A percentile compares a stretch with the other conserved stretches of the same genome.
These are phyloP conservation scores for Nannoperca obscura DNA, from an alignment of 2,797 vertebrate genomes.

Conservation along the genomic window DNA sequence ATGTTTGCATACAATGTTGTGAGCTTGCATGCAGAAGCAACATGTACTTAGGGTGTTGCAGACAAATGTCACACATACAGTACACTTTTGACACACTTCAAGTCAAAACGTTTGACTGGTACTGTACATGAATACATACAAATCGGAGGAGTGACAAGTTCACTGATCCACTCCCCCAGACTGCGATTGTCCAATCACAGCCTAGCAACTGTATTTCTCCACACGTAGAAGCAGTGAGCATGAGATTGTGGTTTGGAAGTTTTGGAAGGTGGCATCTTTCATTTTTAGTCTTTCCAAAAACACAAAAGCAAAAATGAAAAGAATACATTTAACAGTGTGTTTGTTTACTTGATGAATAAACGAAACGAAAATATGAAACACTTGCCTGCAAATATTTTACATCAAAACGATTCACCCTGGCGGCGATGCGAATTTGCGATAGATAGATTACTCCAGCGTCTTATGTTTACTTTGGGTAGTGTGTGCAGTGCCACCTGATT, in stretches of 20 bases:
- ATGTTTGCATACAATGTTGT: constrained; percentile 25
- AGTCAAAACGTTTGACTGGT: no score
- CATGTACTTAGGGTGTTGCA: constrained; percentile 11
- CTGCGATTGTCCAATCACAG: background rate
- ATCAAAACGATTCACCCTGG: no score
- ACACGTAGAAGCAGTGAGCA: background rate
- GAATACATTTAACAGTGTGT: background rate
- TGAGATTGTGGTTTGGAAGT: background rate
- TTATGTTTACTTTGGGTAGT: no score
- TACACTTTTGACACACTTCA: no score
- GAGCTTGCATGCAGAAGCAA: constrained; percentile 13
- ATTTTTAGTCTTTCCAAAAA: constrained; percentile 2
- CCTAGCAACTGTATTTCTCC: background rate
- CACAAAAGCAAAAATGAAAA: background rate
- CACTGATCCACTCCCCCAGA: background rate
- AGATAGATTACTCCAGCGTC: no score
- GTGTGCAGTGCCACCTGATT: no score
- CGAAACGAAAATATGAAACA: no score
- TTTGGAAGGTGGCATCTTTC: background rate
- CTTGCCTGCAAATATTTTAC: no score
- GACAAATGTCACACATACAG: constrained; percentile 27
- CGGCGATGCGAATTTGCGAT: no score
- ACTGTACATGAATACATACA: constrained; percentile 20
- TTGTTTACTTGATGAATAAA: no score
- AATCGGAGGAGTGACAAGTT: constrained; percentile 1